Evolutionary conservation across 2,888 invertebrate species (phyloP).

Genomic region (Aelia acuminata): DNA sequence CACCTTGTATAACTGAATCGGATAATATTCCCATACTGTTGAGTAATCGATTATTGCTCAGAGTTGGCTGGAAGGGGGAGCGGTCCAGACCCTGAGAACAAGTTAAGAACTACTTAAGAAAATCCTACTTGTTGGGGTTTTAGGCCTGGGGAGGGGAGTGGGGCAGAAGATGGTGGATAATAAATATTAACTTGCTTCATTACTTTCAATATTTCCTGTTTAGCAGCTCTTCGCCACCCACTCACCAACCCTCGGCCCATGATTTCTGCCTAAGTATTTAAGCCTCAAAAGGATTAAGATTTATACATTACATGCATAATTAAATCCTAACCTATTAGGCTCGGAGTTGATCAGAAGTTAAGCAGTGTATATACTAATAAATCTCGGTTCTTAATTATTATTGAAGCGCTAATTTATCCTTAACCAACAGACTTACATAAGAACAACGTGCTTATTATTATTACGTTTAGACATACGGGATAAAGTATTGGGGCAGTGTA

Average conservation of each 20-base stretch:
- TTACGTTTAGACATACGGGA: too few species aligned
- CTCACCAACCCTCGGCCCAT: not conserved
- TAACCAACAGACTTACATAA: too few species aligned
- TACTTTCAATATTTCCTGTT: not conserved
- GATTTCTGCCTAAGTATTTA: not conserved
- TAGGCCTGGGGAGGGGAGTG: not conserved
- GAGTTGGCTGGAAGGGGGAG: too few species aligned
- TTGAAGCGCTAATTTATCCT: too few species aligned
- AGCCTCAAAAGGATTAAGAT: not conserved
- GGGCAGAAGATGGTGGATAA: not conserved
- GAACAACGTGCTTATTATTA: too few species aligned
- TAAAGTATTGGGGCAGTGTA: too few species aligned
- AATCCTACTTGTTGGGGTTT: not conserved
- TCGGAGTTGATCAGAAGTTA: too few species aligned
- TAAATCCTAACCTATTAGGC: too few species aligned
- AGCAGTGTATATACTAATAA: too few species aligned
- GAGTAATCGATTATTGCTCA: not conserved
- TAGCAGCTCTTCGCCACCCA: not conserved
- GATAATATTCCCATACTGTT: not conserved
- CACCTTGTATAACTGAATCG: not conserved
- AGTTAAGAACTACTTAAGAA: slow-evolving; percentile 5
- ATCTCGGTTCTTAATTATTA: too few species aligned
- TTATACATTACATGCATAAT: too few species aligned
- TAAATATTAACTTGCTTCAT: not conserved
- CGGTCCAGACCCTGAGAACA: not conserved